These are phyloP conservation scores for Oscheius sp. DNA, from an alignment of 2,888 invertebrate genomes.

Conservation along the genomic window DNA sequence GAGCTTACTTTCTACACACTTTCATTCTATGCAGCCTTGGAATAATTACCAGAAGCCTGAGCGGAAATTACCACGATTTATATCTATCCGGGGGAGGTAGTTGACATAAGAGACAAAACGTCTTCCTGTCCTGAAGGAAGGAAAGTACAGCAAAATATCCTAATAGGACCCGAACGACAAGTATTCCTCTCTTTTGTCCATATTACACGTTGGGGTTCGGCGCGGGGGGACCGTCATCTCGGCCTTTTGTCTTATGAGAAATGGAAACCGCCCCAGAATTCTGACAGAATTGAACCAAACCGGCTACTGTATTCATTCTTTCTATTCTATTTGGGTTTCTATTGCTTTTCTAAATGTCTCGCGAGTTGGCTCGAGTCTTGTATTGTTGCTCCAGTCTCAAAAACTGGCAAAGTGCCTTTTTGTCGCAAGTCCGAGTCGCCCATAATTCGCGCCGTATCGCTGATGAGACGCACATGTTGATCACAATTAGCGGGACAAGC, in stretches of 20 bases:
- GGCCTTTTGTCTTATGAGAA: slow-evolving; percentile 28
- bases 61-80: slow-evolving; percentile 35
- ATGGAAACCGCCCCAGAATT: slow-evolving; percentile 26
- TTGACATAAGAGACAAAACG: slow-evolving; percentile 17
- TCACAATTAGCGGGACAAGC: slow-evolving; percentile 38
- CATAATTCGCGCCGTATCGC: slow-evolving; percentile 36
- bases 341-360: no score
- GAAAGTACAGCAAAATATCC: neutral
- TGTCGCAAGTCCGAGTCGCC: slow-evolving; percentile 31
- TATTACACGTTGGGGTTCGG: slow-evolving; percentile 29
- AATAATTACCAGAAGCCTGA: neutral
- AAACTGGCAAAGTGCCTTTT: slow-evolving; percentile 16
- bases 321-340: neutral
- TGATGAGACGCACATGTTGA: slow-evolving; percentile 38
- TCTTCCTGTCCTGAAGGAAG: neutral
- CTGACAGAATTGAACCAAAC: slow-evolving; percentile 16
- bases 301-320: slow-evolving; percentile 29
- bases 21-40: neutral
- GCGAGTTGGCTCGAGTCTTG: neutral
- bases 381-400: neutral
- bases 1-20: neutral
- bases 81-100: slow-evolving; percentile 6
- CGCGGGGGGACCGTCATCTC: slow-evolving; percentile 35
- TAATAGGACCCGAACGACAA: neutral
- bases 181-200: neutral